A percentile compares a stretch with the other conserved stretches of the same genome.
Evolutionary conservation across 2,888 invertebrate species (phyloP).

Genomic region (Polydrusus pterygomalis): DNA sequence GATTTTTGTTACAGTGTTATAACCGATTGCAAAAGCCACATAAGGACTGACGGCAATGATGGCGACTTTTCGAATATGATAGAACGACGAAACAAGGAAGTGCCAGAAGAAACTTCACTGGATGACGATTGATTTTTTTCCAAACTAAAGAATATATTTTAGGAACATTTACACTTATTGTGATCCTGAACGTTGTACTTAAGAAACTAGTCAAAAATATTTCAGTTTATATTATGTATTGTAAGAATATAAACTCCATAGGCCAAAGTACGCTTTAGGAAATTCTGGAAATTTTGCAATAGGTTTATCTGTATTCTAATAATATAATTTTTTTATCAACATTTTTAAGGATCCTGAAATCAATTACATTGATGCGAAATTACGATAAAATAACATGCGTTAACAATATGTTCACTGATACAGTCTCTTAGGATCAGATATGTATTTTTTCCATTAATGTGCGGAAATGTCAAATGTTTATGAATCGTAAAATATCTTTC

Average conservation of each 20-base stretch:
- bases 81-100: slow-evolving; percentile 33
- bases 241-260: neutral
- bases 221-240: too few species aligned
- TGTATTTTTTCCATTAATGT: too few species aligned
- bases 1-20: slow-evolving; percentile 25
- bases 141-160: slow-evolving; percentile 10
- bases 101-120: slow-evolving; percentile 28
- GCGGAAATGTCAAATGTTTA: too few species aligned
- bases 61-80: slow-evolving; percentile 23
- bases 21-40: slow-evolving; percentile 25
- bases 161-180: slow-evolving; percentile 33
- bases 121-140: slow-evolving; percentile 21
- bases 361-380: too few species aligned
- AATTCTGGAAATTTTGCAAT: neutral
- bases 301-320: too few species aligned
- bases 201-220: neutral
- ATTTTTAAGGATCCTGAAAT: too few species aligned
- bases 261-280: neutral
- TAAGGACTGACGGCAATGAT: neutral
- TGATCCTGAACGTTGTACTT: slow-evolving; percentile 47
- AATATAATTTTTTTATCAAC: too few species aligned
- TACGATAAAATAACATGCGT: too few species aligned
- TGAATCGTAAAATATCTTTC: too few species aligned
- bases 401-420: too few species aligned
- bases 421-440: too few species aligned